Conservation (phyloP, 2,888 invertebrate species). For the Nephrocerus scutellatus region DNA sequence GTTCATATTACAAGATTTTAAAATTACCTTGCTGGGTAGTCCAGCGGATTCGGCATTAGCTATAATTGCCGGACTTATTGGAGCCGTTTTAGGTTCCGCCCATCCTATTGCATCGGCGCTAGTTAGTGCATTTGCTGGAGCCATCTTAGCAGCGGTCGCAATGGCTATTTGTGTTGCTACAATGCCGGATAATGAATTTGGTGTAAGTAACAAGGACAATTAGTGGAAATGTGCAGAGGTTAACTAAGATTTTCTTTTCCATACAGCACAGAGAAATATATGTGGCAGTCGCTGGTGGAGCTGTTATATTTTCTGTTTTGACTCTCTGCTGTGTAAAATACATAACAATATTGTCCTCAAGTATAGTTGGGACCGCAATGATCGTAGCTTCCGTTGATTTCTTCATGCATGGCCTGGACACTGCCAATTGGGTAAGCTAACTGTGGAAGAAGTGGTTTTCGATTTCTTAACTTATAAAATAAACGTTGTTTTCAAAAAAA, state of each 20-base stretch:
- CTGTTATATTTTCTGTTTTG: slow-evolving; percentile 45
- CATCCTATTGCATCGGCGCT: slow-evolving; percentile 46
- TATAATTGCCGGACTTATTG: slow-evolving; percentile 44
- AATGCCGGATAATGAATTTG: slow-evolving; percentile 48
- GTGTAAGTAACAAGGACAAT: slow-evolving; percentile 33
- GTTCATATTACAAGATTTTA: slow-evolving; percentile 73
- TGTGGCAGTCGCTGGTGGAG: slow-evolving; percentile 46
- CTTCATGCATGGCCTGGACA: slow-evolving; percentile 45
- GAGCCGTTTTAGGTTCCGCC: slow-evolving; percentile 46
- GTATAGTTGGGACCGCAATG: slow-evolving; percentile 47
- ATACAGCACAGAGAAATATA: slow-evolving; percentile 44
- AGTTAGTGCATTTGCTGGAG: slow-evolving; percentile 46
- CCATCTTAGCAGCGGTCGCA: slow-evolving; percentile 42
- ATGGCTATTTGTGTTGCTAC: slow-evolving; percentile 48
- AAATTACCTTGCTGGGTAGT: slow-evolving; percentile 66
- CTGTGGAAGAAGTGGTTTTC: neutral
- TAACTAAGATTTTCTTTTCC: neutral
- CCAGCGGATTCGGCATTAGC: slow-evolving; percentile 47
- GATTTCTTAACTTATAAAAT: too few relatives aligned
- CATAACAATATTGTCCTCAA: slow-evolving; percentile 44
- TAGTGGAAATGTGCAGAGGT: neutral
- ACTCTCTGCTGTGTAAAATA: slow-evolving; percentile 47
- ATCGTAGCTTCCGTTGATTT: slow-evolving; percentile 45
- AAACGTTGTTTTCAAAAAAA: neutral
- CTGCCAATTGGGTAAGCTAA: slow-evolving; percentile 41